These are phyloP conservation scores for Hemithea aestivaria DNA, from an alignment of 2,888 invertebrate species.

Conservation along the genomic window DNA sequence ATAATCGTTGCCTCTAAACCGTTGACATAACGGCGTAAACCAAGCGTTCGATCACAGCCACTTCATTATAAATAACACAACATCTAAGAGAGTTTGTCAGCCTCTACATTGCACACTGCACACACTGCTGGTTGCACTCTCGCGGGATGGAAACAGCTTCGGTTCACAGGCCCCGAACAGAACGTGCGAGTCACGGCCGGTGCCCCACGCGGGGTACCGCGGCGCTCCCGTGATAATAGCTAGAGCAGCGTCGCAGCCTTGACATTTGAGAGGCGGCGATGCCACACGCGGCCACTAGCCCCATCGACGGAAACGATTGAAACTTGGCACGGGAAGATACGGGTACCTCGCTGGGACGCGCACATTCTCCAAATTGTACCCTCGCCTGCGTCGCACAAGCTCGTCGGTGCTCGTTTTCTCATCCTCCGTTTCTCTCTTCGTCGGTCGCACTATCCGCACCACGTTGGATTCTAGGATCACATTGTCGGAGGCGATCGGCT, in stretches of 20 bases:
- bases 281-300: slow-evolving; percentile 55
- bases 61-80: slow-evolving; percentile 55
- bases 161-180: slow-evolving; percentile 8
- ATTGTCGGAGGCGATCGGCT: slow-evolving; percentile 60
- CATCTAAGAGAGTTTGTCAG: slow-evolving; percentile 48
- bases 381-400: slow-evolving; percentile 61
- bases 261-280: slow-evolving; percentile 55
- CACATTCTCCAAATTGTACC: slow-evolving; percentile 74
- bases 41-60: slow-evolving; percentile 72
- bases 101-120: slow-evolving; percentile 28
- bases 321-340: slow-evolving; percentile 64
- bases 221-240: slow-evolving; percentile 34
- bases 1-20: slow-evolving; percentile 51
- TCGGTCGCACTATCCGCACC: slow-evolving; percentile 57
- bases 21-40: slow-evolving; percentile 45
- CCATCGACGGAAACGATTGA: slow-evolving; percentile 69
- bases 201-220: slow-evolving; percentile 38
- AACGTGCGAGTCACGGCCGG: background rate
- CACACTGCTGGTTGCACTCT: too few species aligned
- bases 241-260: slow-evolving; percentile 57
- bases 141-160: slow-evolving; percentile 19
- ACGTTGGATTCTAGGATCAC: slow-evolving; percentile 68
- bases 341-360: slow-evolving; percentile 71
- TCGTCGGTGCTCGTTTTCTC: slow-evolving; percentile 36
- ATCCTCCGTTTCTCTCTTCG: slow-evolving; percentile 39